These are phyloP conservation scores for Micropterix aruncella DNA, from an alignment of 2,888 invertebrate genomes.

Conservation along the genomic window DNA sequence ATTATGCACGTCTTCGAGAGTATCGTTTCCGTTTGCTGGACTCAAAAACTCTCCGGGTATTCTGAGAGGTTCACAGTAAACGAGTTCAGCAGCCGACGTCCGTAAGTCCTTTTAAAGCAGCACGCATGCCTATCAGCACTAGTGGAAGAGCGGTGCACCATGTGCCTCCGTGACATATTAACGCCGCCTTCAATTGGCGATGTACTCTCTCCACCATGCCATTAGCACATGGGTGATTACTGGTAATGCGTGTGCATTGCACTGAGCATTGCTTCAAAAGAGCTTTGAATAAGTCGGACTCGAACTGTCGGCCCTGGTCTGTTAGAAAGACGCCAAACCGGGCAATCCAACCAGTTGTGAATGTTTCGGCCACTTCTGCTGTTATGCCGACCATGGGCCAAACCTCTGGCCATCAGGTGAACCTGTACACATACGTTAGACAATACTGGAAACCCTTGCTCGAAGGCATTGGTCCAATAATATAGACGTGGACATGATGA, in stretches of 20 bases:
- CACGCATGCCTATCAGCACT: constrained; percentile 11
- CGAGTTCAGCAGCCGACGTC: constrained; percentile 8
- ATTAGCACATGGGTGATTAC: constrained; percentile 10
- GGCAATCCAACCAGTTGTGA: constrained; percentile 12
- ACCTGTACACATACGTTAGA: constrained; percentile 13
- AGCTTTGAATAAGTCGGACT: no score
- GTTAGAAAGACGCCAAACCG: constrained; percentile 14
- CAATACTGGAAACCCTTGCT: constrained; percentile 11
- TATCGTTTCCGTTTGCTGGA: no score
- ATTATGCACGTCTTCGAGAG: background rate
- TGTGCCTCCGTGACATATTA: constrained; percentile 2
- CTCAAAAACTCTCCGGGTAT: background rate
- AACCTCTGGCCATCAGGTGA: no score
- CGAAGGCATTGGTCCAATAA: constrained; percentile 8
- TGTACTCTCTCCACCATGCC: constrained; percentile 8
- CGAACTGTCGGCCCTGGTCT: no score
- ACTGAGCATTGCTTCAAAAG: no score
- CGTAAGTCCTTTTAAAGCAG: constrained; percentile 11
- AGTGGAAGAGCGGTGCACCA: constrained; percentile 10
- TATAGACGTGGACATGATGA: constrained; percentile 6
- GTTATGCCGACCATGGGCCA: constrained; percentile 11
- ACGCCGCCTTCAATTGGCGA: constrained; percentile 12
- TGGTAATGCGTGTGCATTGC: constrained; percentile 8
- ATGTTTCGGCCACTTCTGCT: constrained; percentile 12
- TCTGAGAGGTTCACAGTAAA: background rate